Evolutionary conservation across 37 sponge, comb jelly and placozoan species (phyloP), one percentile per base, ranked within the genome.

Genomic region (Ephydatia muelleri): DNA sequence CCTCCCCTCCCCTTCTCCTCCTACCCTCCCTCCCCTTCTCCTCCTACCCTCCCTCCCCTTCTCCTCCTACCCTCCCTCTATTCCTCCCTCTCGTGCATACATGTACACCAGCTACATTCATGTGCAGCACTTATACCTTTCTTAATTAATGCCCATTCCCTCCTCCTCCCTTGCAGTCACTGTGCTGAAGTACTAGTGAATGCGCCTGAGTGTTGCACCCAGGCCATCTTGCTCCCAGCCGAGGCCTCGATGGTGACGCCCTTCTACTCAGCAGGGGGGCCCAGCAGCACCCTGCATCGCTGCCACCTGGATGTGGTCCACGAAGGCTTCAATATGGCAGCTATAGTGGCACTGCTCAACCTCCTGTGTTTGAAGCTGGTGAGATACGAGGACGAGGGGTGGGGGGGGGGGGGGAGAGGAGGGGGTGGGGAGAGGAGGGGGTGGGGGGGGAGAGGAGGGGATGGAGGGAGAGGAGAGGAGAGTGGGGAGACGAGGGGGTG

Each of bases 301-400:
- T 36, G 23, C 11, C 28, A 81, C 19, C 40, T 76, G 16, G 88
- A 83, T 28, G 19, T n/a, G 5, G 72, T 68, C 40, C 87, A 70
- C 80, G 82, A 92, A 31, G 82, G 72, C 16, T 81, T 48, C 67
- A 87, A 87, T 29, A 70, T 92, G 85, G 49, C 82, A 39, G 78
- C 77, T 19, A 39, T 84, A 0, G 67, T 79, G 8, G 19, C 64
- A 21, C 67, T 83, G 21, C 32, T 92, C 39, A 83, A 80, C 49
- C 21, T 64, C 23, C 88, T 92, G 19, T 12, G 84, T 40, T 38
- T 49, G 34, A 80, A 38, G 75, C 85, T 92, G 81, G 92, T 92
- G 3, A 28, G 31, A 4, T 70, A 6, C 6, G 36, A 38, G 37
- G 36, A 33, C 6, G 35, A 8, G 37, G 36, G 76, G 6, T 13